A percentile compares a stretch with the other conserved stretches of the same genome.
Conservation (phyloP, 2,113 vertebrate genomes). For the Fulica atra region DNA sequence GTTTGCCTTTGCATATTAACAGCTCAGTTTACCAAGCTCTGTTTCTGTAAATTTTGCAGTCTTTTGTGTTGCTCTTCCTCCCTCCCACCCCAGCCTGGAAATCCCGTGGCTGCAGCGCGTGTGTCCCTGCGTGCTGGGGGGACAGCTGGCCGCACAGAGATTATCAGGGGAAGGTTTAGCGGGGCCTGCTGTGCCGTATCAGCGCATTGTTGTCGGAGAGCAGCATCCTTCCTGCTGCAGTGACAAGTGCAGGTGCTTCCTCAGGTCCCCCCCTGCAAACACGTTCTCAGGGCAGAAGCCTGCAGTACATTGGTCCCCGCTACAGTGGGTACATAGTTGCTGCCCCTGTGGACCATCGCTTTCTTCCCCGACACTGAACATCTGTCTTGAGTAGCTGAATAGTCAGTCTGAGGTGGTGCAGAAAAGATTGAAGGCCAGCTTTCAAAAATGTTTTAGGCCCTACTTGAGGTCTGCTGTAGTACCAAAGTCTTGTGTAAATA, state of each 20-base stretch:
- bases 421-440: neutral
- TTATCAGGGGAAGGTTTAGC: neutral
- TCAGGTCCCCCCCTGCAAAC: neutral
- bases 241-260: conserved; percentile 14
- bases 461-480: neutral
- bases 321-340: fast-evolving
- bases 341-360: fast-evolving
- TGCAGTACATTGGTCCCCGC: neutral
- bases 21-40: neutral
- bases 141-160: neutral
- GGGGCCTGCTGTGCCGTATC: neutral
- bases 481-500: neutral
- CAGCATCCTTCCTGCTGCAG: neutral
- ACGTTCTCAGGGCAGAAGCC: fast-evolving
- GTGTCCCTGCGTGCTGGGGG: neutral
- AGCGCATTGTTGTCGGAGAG: neutral
- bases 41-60: neutral
- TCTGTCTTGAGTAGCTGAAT: neutral
- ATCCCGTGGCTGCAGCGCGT: fast-evolving
- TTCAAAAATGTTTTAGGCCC: neutral
- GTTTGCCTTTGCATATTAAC: fast-evolving
- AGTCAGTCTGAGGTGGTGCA: neutral
- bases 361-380: neutral
- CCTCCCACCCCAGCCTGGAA: neutral
- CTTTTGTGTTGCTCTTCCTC: neutral